Conservation (phyloP, 2,797 vertebrate species). For the Danio tinwini region DNA sequence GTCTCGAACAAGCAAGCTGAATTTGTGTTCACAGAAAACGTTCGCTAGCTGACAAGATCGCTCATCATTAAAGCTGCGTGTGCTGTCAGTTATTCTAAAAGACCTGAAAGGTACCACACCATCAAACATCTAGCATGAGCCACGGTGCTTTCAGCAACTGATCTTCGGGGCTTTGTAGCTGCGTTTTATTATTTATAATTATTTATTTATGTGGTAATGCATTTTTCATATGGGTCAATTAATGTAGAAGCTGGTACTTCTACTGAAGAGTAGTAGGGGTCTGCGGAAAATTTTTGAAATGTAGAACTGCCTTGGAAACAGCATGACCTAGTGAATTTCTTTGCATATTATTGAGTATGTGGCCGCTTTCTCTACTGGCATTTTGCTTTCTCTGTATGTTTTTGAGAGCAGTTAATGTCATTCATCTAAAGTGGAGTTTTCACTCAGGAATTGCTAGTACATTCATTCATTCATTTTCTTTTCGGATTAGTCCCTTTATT, state of each 20-base stretch:
- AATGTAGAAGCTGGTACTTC: background rate
- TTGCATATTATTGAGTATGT: no score
- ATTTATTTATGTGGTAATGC: background rate
- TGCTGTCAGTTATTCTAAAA: constrained; percentile 6
- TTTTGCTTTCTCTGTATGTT: no score
- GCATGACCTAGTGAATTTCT: no score
- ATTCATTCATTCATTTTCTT: no score
- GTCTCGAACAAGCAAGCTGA: constrained; percentile 5
- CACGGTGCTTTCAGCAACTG: background rate
- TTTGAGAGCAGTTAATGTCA: no score
- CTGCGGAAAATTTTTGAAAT: background rate
- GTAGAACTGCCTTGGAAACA: no score
- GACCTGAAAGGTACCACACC: background rate
- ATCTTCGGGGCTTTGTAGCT: no score
- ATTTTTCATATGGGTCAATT: background rate
- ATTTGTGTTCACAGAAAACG: constrained; percentile 1
- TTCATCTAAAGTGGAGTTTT: no score
- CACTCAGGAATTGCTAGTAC: no score
- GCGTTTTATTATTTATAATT: background rate
- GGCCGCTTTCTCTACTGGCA: no score
- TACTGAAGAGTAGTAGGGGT: background rate
- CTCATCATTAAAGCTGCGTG: constrained; percentile 19
- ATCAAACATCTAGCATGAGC: background rate
- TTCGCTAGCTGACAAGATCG: background rate
- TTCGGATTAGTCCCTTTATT: no score